Base-by-base conservation (phyloP, 2,113 vertebrate genomes). In the Takifugu bimaculatus region DNA sequence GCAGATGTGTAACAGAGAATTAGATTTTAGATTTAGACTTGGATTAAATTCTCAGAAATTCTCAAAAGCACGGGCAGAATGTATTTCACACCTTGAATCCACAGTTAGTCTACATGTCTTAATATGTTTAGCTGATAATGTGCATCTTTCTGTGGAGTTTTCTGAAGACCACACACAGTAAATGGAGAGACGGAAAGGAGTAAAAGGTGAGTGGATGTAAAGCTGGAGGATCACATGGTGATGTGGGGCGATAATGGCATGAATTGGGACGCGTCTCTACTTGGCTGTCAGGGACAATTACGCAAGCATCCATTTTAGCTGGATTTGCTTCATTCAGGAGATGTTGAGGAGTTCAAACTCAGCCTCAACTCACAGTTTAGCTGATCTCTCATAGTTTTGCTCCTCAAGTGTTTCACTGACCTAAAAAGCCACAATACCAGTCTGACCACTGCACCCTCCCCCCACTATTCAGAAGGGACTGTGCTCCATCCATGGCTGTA, bases 241-340 rank as follows among this genome's bases (percentile, higher is more conserved):
- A 83, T 82, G 72, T 78, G 78, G 74, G 72, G 77, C 80, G 76
- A 56, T 70, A 60, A 78, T 73, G 58, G 39, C 14, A 63, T 56
- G 59, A 70, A 70, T 57, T 63, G 53, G 54, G 57, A 20, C 53
- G 27, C 39, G 44, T 68, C 51, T 50, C 35, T 39, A 39, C 51
- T 69, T 7, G 35, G 11, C 68, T 82, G 58, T 42, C 45, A 60
- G 63, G 42, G 54, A 60, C 25, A 39, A 10, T 39, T 39, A 39
- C 11, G 1, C 6, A 39, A 39, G 35, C 35, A 39, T 39, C 9
- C 35, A 39, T 39, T 39, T 39, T 10, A 39, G 7, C 35, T 39
- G 7, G 35, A 39, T 10, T 39, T 1, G 55, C 45, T 69, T 72
- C 29, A 64, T 63, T 28, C 55, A 15, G 54, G 65, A 53, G 29